These are phyloP conservation scores for Pasiphila rectangulata DNA, from an alignment of 2,888 invertebrate species.

Conservation along the genomic window DNA sequence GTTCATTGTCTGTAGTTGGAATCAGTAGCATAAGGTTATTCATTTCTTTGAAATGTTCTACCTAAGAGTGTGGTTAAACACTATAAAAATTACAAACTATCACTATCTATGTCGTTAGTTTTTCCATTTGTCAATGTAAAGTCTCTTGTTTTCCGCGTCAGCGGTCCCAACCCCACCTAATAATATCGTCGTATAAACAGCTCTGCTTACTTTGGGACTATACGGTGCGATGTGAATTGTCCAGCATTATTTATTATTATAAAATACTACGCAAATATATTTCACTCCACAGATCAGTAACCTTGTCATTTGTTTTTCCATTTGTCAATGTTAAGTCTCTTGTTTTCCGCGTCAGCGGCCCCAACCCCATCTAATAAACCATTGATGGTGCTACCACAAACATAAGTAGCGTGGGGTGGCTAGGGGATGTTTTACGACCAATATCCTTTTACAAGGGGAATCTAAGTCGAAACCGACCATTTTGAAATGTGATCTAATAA, in stretches of 20 bases:
- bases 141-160: constrained; percentile 9
- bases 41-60: no score
- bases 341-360: constrained; percentile 19
- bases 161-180: constrained; percentile 28
- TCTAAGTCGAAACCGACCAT: constrained; percentile 25
- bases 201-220: no score
- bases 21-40: no score
- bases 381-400: constrained; percentile 35
- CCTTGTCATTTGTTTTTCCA: constrained; percentile 7
- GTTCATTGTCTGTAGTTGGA: no score
- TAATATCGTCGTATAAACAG: no score
- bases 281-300: not conserved
- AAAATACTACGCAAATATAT: no score
- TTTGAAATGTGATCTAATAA: constrained; percentile 17
- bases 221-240: no score
- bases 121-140: constrained; percentile 16
- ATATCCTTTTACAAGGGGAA: constrained; percentile 57
- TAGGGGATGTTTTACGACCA: constrained; percentile 74
- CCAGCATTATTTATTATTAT: no score
- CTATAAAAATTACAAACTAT: no score
- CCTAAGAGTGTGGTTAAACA: no score
- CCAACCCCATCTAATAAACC: constrained; percentile 35
- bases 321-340: constrained; percentile 14
- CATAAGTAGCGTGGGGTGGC: constrained; percentile 46
- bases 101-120: constrained; percentile 1